phyloP scores from a whole-genome alignment of 37 sponge, comb jelly and placozoan genomes.

The Aplysina aerophoba region DNA sequence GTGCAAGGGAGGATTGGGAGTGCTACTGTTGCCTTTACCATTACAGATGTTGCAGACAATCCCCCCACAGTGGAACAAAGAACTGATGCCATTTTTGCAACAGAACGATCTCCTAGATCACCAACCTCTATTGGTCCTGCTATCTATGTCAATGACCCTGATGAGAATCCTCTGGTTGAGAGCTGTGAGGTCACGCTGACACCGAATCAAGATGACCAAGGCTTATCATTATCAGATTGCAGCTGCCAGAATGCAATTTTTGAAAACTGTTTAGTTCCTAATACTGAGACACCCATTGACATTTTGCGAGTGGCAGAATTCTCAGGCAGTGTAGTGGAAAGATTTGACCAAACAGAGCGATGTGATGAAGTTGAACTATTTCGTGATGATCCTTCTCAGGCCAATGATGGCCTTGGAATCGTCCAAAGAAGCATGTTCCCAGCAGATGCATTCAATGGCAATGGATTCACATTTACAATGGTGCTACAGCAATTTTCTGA shows the following conservation, averaged over 20 bases:
- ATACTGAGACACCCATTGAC: conserved; percentile 27
- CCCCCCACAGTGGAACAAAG: conserved; percentile 54
- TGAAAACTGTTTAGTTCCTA: conserved; percentile 29
- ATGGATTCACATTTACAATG: conserved; percentile 70
- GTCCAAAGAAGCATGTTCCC: conserved; percentile 43
- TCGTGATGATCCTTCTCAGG: conserved; percentile 19
- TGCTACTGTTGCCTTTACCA: conserved; percentile 43
- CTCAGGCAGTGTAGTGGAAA: not conserved
- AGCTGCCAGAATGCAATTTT: conserved; percentile 59
- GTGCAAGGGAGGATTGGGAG: not conserved
- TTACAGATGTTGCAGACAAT: conserved; percentile 63
- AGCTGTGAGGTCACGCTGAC: conserved; percentile 34
- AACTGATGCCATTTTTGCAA: conserved; percentile 46
- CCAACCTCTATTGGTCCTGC: conserved; percentile 80
- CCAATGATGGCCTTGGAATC: conserved; percentile 54
- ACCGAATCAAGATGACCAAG: conserved; percentile 32
- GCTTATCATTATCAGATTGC: conserved; percentile 41
- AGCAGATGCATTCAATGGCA: conserved; percentile 39
- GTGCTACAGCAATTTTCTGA: conserved; percentile 42
- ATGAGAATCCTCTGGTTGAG: conserved; percentile 41
- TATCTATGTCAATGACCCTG: conserved; percentile 55
- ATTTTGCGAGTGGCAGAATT: conserved; percentile 35
- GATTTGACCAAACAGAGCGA: not conserved
- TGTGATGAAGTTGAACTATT: conserved; percentile 18
- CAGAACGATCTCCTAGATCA: not conserved